These are phyloP conservation scores for Myiagra hebetior DNA, from an alignment of 2,113 vertebrate genomes.

Conservation along the genomic window DNA sequence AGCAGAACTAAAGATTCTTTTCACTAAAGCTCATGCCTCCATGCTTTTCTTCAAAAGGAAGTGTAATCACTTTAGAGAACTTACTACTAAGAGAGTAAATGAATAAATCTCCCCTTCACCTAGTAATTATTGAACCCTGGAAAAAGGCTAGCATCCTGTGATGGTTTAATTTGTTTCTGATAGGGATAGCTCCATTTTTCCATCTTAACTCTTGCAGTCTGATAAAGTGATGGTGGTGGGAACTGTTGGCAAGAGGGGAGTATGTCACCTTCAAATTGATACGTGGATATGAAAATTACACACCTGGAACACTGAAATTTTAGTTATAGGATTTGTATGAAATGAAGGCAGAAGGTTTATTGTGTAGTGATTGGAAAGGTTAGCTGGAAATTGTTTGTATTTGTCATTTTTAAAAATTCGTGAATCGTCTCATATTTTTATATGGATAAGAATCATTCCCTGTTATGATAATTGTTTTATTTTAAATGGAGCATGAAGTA, in stretches of 20 bases:
- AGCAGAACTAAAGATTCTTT: not conserved
- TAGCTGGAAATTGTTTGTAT: not conserved
- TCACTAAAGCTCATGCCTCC: not conserved
- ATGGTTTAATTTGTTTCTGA: not conserved
- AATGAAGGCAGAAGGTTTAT: not conserved
- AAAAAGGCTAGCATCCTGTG: not conserved
- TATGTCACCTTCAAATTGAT: not conserved
- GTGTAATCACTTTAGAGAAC: not conserved
- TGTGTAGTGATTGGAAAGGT: not conserved
- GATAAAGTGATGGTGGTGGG: not conserved
- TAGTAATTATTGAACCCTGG: not conserved
- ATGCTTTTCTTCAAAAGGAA: not conserved
- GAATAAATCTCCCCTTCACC: not conserved
- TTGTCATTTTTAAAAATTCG: not conserved
- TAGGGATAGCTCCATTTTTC: not conserved
- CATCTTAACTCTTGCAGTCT: not conserved
- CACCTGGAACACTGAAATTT: not conserved
- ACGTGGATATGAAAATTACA: slow-evolving; percentile 7
- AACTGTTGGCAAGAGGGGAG: not conserved
- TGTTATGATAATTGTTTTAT: not conserved
- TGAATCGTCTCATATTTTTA: not conserved
- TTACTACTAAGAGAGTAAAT: not conserved
- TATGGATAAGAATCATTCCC: not conserved
- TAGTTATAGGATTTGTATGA: not conserved
- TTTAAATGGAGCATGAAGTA: slow-evolving; percentile 19